phyloP scores from a whole-genome alignment of 2,113 vertebrate species.

The Lasiurus borealis region DNA sequence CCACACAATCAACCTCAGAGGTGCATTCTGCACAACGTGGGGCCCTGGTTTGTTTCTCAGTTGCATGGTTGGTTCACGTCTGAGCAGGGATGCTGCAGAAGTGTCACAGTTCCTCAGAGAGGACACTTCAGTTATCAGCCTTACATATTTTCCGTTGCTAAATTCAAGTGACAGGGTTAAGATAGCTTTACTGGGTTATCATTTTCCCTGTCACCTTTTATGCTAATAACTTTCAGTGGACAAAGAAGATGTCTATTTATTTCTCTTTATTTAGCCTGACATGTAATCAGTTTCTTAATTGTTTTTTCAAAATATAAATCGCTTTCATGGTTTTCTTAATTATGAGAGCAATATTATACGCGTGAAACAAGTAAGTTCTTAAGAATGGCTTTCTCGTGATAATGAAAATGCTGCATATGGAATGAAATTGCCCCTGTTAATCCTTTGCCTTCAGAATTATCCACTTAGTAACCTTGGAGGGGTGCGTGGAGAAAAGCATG shows the following conservation, averaged over 20 bases:
- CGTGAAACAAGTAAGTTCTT: not conserved
- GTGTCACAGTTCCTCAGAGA: not conserved
- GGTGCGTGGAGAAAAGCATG: not conserved
- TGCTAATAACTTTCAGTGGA: not conserved
- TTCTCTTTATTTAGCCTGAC: slow-evolving; percentile 36
- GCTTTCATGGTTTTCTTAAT: slow-evolving; percentile 20
- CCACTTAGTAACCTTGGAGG: not conserved
- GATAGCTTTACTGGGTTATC: not conserved
- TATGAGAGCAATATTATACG: not conserved
- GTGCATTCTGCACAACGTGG: not conserved
- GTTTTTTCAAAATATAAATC: slow-evolving; percentile 8
- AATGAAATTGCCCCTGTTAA: not conserved
- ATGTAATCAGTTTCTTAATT: slow-evolving; percentile 37
- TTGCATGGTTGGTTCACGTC: not conserved
- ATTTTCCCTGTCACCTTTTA: not conserved
- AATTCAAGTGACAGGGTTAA: not conserved
- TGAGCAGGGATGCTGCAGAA: not conserved
- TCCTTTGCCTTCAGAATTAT: not conserved
- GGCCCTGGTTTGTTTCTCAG: not conserved
- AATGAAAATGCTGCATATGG: not conserved
- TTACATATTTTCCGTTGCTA: not conserved
- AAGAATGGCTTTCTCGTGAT: not conserved
- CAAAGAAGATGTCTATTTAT: not conserved
- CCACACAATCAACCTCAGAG: not conserved
- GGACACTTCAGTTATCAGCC: not conserved